Evolutionary conservation across 1,140 invertebrate species (phyloP).

Genomic region (Drosophila paulistorum): DNA sequence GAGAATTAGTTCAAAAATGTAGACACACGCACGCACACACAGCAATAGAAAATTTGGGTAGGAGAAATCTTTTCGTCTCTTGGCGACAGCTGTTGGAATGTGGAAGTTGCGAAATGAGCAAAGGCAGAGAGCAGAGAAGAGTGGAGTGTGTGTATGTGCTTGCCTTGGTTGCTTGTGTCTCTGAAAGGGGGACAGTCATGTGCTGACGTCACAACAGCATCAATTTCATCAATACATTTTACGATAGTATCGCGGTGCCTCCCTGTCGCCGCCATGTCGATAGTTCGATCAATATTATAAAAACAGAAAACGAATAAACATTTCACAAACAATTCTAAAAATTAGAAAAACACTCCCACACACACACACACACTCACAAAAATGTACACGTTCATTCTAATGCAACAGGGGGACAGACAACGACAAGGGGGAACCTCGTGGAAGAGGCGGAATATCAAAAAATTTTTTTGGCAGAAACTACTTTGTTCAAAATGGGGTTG

Average conservation of each 20-base stretch:
- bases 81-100: constrained; percentile 53
- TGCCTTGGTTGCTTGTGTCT: constrained; percentile 16
- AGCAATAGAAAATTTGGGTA: constrained; percentile 29
- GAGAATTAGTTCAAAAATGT: constrained; percentile 28
- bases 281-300: not conserved
- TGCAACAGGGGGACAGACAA: constrained; percentile 5
- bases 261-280: not conserved
- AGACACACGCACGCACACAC: constrained; percentile 5
- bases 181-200: constrained; percentile 7
- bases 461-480: not conserved
- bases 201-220: constrained; percentile 29
- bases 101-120: constrained; percentile 41
- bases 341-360: not conserved
- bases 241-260: not conserved
- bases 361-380: not conserved
- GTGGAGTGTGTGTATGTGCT: constrained; percentile 46
- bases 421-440: not conserved
- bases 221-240: constrained; percentile 5
- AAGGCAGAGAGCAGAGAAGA: constrained; percentile 1
- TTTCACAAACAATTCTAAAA: not conserved
- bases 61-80: constrained; percentile 18
- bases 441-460: not conserved
- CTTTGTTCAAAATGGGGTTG: not conserved
- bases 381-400: not conserved
- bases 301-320: not conserved